Conservation (phyloP, 2,888 invertebrate species). For the Boloria selene region DNA sequence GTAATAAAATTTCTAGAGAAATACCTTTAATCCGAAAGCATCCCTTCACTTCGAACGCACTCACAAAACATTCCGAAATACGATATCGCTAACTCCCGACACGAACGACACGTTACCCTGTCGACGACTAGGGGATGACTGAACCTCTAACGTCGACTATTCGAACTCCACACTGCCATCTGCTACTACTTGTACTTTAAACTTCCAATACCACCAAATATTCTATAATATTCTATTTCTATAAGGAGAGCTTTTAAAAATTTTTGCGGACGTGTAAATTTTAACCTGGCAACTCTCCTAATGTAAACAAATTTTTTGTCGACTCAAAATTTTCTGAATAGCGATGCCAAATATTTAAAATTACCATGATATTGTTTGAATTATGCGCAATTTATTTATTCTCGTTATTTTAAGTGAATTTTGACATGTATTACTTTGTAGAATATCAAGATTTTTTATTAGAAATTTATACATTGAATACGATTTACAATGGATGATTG, state of each 20-base stretch:
- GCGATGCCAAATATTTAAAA: slow-evolving; percentile 28
- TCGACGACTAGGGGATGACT: slow-evolving; percentile 46
- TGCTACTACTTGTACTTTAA: slow-evolving; percentile 56
- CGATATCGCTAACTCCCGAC: slow-evolving; percentile 25
- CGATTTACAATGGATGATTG: too few species aligned
- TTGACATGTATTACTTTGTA: background rate
- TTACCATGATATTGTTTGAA: background rate
- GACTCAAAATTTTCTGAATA: slow-evolving; percentile 25
- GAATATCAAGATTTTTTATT: too few species aligned
- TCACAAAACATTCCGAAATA: slow-evolving; percentile 37
- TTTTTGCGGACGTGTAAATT: slow-evolving; percentile 27
- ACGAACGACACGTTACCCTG: slow-evolving; percentile 41
- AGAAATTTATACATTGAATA: too few species aligned
- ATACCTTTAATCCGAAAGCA: slow-evolving; percentile 35
- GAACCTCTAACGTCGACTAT: slow-evolving; percentile 31
- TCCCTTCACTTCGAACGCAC: slow-evolving; percentile 37
- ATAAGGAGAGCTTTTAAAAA: slow-evolving; percentile 20
- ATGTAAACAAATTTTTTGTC: slow-evolving; percentile 32
- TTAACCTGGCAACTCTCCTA: slow-evolving; percentile 31
- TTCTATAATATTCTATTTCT: background rate
- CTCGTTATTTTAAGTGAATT: background rate
- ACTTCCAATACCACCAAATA: slow-evolving; percentile 46
- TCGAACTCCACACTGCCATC: slow-evolving; percentile 48
- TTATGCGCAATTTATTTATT: too few species aligned
- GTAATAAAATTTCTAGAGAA: background rate